Conservation (phyloP, 2,888 invertebrate genomes). For the Monoplex corrugatus region DNA sequence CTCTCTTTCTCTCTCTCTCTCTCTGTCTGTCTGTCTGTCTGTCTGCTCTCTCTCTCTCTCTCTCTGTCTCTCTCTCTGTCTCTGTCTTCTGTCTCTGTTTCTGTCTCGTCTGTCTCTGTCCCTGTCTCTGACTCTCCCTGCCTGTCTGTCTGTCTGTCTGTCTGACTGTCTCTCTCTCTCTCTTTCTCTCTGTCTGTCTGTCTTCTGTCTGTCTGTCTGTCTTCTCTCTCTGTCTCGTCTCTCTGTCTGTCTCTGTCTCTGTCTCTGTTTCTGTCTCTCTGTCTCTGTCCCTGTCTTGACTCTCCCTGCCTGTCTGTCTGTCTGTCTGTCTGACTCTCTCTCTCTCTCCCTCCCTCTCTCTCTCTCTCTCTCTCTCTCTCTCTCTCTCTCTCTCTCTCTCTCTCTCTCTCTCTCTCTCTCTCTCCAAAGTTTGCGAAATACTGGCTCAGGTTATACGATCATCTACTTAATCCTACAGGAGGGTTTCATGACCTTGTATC, state of each 20-base stretch:
- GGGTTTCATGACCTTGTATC: too few species aligned
- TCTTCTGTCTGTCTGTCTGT: neutral
- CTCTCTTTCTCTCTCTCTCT: neutral
- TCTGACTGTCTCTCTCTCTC: neutral
- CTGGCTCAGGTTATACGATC: too few species aligned
- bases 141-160: neutral
- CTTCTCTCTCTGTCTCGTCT: neutral
- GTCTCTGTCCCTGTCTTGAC: neutral
- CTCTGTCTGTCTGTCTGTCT: neutral
- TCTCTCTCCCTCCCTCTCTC: neutral
- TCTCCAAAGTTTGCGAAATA: neutral
- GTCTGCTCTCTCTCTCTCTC: neutral
- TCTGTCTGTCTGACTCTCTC: neutral
- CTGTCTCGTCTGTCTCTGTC: neutral
- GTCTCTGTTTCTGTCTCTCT: neutral
- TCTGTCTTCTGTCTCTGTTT: neutral
- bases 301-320: neutral
- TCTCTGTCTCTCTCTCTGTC: neutral
- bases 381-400: conserved; percentile 31
- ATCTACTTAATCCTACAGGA: too few species aligned
- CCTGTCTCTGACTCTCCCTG: neutral
- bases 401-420: conserved; percentile 28
- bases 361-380: conserved; percentile 21
- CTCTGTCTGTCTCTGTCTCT: conserved; percentile 1
- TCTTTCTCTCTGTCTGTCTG: neutral